Evolutionary conservation across 2,888 invertebrate genomes (phyloP), one percentile per base, ranked within the genome.

Genomic region (Hanleya hanleyi): DNA sequence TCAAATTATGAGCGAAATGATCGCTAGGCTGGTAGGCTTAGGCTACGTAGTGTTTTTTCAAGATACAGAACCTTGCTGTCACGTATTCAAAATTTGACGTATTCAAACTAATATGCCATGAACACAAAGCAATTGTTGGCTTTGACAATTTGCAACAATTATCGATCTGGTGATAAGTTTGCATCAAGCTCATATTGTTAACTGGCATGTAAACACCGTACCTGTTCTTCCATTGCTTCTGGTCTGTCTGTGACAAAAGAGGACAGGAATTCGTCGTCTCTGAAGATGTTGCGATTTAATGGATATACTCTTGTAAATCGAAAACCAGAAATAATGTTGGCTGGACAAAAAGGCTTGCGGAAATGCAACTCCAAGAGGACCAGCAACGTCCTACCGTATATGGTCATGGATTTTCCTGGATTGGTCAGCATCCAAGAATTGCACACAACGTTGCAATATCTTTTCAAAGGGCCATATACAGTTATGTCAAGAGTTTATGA

Each of bases 361-460:
- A 57, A 57, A 57, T 57, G 57, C 57, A 15, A 29, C 57, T 57
- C 5, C 57, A 22, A 57, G 57, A 26, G 15, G 4, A 1, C 57
- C 57, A 26, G 57, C 29, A 29, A 26, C 57, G 29, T 57, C n/a
- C n/a, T n/a, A n/a, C n/a, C 75, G 74, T 83, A 83, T 69, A 89
- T 88, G 12, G 77, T 82, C 33, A 89, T 72, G 9, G 87, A 81
- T 83, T 86, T 87, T 15, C 87, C 88, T 12, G 84, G 82, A 81
- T 82, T 72, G 36, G 35, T 38, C 70, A 77, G 67, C 72, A 86
- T 80, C 88, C 88, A 90, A 57, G 83, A 78, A 75, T 89, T 80
- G 81, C 83, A 85, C 0, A 83, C 84, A n/a, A 75, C 80, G 71
- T 83, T 85, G 47, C 81, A 77, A 38, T 81, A 83, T 12, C 77